Conservation (phyloP, 2,888 invertebrate species). For the Cabera pusaria region DNA sequence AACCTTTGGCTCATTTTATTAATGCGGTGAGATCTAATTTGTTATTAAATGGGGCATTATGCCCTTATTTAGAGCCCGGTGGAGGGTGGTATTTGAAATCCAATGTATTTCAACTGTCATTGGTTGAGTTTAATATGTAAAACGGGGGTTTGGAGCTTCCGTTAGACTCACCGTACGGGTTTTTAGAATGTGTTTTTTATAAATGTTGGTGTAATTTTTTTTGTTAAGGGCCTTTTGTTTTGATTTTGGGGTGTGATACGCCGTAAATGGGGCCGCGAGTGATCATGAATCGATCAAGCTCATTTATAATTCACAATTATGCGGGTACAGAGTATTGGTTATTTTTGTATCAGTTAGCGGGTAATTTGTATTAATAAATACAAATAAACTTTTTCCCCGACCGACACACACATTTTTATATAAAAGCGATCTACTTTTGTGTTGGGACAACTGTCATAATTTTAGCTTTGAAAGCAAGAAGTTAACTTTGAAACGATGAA, state of each 20-base stretch:
- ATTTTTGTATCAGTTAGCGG: no score
- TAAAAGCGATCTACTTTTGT: no score
- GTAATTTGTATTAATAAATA: no score
- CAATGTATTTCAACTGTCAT: slow-evolving; percentile 75
- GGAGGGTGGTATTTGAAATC: slow-evolving; percentile 63
- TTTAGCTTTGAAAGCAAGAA: no score
- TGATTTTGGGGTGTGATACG: slow-evolving; percentile 8
- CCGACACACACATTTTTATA: no score
- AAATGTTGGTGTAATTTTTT: slow-evolving; percentile 17
- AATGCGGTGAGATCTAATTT: slow-evolving; percentile 72
- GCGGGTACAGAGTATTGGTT: no score
- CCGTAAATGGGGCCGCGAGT: background rate
- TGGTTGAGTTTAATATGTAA: slow-evolving; percentile 66
- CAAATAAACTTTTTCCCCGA: no score
- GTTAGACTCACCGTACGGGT: slow-evolving; percentile 35
- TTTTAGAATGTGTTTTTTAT: slow-evolving; percentile 20
- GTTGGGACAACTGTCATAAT: no score
- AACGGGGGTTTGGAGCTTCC: slow-evolving; percentile 57
- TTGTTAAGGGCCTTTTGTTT: slow-evolving; percentile 6
- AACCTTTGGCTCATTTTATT: slow-evolving; percentile 45
- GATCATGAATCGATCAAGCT: background rate
- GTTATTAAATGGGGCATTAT: slow-evolving; percentile 79
- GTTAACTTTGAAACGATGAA: no score
- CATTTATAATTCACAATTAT: background rate
- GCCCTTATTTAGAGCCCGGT: slow-evolving; percentile 54